phyloP scores from a whole-genome alignment of 1,140 invertebrate genomes.

The Anadara kagoshimensis region DNA sequence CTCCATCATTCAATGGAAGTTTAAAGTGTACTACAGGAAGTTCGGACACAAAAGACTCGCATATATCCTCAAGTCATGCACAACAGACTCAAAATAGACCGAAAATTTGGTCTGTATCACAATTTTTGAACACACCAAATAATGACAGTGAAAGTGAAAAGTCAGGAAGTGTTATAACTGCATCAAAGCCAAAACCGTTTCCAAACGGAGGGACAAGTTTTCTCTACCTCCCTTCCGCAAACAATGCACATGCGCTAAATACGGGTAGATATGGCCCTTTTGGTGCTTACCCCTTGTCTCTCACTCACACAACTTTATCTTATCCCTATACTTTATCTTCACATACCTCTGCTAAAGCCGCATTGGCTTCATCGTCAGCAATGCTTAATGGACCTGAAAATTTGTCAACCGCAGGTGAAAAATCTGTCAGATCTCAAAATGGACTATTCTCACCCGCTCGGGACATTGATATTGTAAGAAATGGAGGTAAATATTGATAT shows the following conservation, averaged over 20 bases:
- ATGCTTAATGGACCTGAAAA: constrained; percentile 26
- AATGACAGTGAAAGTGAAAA: constrained; percentile 16
- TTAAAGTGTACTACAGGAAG: neutral
- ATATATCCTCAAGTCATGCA: neutral
- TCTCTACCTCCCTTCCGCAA: constrained; percentile 21
- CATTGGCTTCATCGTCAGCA: constrained; percentile 18
- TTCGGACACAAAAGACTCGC: constrained; percentile 4
- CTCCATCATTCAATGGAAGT: neutral
- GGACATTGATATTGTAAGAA: constrained; percentile 32
- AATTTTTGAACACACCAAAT: constrained; percentile 34
- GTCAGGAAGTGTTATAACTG: constrained; percentile 16
- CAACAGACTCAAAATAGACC: constrained; percentile 21
- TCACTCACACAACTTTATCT: constrained; percentile 30
- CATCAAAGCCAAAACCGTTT: constrained; percentile 6
- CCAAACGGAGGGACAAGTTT: constrained; percentile 22
- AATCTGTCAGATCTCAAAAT: constrained; percentile 20
- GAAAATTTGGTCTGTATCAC: constrained; percentile 38
- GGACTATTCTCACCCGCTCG: constrained; percentile 34
- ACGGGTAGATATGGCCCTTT: constrained; percentile 29
- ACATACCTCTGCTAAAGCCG: constrained; percentile 26
- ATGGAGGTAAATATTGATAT: constrained; percentile 9
- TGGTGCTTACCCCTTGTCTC: constrained; percentile 31
- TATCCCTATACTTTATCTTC: constrained; percentile 36
- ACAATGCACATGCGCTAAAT: constrained; percentile 24
- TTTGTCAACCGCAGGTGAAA: constrained; percentile 13